Percentiles rank a stretch among this genome's conserved stretches.
phyloP scores from a whole-genome alignment of 1,140 invertebrate species.

The Euglossa dilemma region DNA sequence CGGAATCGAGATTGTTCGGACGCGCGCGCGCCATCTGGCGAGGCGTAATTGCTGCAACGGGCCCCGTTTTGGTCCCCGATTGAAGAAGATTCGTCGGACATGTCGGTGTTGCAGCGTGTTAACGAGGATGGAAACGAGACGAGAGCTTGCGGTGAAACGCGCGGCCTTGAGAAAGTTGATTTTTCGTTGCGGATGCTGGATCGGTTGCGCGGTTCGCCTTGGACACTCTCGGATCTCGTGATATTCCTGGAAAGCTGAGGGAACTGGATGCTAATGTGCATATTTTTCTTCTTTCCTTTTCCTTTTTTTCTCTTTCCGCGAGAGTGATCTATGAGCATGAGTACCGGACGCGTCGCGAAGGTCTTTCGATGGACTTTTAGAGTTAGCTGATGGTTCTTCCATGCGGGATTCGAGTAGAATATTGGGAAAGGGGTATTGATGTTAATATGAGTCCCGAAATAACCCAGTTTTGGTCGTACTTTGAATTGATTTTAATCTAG shows the following conservation, averaged over 20 bases:
- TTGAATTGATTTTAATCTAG: too few relatives aligned
- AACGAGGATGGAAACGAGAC: background rate
- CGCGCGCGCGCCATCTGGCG: background rate
- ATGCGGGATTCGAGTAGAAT: too few relatives aligned
- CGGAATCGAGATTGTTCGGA: background rate
- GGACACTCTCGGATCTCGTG: background rate
- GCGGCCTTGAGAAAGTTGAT: background rate
- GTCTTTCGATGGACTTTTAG: too few relatives aligned
- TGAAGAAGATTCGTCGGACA: background rate
- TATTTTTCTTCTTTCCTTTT: background rate
- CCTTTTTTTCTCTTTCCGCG: background rate
- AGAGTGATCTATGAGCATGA: too few relatives aligned
- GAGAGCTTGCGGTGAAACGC: background rate
- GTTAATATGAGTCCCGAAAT: too few relatives aligned
- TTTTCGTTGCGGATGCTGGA: background rate
- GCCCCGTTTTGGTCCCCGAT: too few relatives aligned
- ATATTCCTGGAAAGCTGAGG: background rate
- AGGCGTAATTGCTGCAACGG: conserved; percentile 9
- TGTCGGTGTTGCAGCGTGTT: background rate
- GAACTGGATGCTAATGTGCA: background rate
- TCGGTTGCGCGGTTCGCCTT: conserved; percentile 1
- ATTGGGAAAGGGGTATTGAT: too few relatives aligned
- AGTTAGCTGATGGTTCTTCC: too few relatives aligned
- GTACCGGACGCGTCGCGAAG: too few relatives aligned
- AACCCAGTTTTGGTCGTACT: too few relatives aligned